These are phyloP conservation scores for Mormyrus hasselquistii DNA, from an alignment of 2,797 vertebrate genomes.

Conservation along the genomic window DNA sequence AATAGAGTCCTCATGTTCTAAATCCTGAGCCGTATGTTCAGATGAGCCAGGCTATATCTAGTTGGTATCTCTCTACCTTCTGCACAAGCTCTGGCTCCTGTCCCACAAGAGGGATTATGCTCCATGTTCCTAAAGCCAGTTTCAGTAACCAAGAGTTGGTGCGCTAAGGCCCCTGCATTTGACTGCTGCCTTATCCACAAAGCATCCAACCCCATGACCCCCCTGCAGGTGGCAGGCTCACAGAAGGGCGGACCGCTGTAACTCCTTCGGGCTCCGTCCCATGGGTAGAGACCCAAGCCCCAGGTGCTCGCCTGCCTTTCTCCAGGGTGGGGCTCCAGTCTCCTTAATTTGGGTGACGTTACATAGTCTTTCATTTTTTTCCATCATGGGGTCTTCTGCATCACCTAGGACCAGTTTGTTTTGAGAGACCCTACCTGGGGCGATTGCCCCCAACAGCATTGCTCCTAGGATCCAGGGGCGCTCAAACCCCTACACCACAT, in stretches of 20 bases:
- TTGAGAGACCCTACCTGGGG: background rate
- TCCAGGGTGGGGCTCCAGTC: background rate
- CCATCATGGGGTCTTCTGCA: background rate
- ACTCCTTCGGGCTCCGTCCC: background rate
- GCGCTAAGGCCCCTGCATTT: background rate
- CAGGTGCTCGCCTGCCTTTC: background rate
- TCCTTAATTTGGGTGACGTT: background rate
- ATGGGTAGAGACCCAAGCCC: background rate
- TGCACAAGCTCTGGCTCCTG: background rate
- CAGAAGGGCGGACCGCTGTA: background rate
- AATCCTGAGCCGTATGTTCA: background rate
- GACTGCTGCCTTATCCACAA: background rate
- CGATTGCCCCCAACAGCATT: background rate
- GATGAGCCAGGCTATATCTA: background rate
- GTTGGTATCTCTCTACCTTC: background rate
- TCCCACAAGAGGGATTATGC: background rate
- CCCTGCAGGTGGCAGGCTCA: background rate
- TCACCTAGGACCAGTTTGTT: background rate
- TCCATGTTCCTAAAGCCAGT: background rate
- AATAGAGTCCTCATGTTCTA: background rate
- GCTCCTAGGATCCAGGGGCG: background rate
- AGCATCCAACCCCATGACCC: background rate
- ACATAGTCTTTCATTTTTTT: background rate
- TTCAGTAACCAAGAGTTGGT: background rate
- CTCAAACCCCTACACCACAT: background rate